phyloP scores from a whole-genome alignment of 2,113 vertebrate genomes.

The Abramis brama region DNA sequence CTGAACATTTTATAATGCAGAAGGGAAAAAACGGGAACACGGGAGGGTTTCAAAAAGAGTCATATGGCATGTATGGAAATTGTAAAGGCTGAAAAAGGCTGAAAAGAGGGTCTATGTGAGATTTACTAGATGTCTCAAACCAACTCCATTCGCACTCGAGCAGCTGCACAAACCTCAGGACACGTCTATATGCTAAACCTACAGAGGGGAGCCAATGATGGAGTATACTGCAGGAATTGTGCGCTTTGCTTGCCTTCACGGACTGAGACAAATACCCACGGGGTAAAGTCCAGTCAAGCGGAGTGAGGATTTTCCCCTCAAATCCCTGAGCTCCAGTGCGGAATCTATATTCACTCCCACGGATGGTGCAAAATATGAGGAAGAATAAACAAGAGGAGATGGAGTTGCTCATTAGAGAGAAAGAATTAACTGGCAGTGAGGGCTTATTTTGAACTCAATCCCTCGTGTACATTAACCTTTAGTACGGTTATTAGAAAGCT shows the following conservation, averaged over 20 bases:
- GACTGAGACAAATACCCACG: background rate
- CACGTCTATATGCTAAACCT: background rate
- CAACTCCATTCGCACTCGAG: background rate
- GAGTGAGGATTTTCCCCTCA: conserved; percentile 9
- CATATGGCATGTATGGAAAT: background rate
- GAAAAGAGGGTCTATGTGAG: background rate
- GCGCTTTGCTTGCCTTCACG: background rate
- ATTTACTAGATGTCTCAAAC: conserved; percentile 2
- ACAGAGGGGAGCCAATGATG: background rate
- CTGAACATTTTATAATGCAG: background rate
- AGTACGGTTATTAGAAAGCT: conserved; percentile 3
- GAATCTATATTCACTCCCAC: conserved; percentile 20
- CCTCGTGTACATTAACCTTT: background rate
- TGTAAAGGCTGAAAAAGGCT: background rate
- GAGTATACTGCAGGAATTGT: conserved; percentile 12
- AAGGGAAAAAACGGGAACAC: background rate
- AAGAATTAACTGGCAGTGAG: background rate
- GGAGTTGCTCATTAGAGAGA: background rate
- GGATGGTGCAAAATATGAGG: background rate
- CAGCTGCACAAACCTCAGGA: background rate
- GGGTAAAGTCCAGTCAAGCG: conserved; percentile 19
- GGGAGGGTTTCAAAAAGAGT: background rate
- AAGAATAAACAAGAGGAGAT: conserved; percentile 20
- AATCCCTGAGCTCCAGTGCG: conserved; percentile 7
- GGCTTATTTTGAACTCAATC: conserved; percentile 22